Percentiles rank a stretch among this genome's conserved stretches.
phyloP scores from a whole-genome alignment of 2,797 vertebrate genomes.

The Macropus fuliginosus region DNA sequence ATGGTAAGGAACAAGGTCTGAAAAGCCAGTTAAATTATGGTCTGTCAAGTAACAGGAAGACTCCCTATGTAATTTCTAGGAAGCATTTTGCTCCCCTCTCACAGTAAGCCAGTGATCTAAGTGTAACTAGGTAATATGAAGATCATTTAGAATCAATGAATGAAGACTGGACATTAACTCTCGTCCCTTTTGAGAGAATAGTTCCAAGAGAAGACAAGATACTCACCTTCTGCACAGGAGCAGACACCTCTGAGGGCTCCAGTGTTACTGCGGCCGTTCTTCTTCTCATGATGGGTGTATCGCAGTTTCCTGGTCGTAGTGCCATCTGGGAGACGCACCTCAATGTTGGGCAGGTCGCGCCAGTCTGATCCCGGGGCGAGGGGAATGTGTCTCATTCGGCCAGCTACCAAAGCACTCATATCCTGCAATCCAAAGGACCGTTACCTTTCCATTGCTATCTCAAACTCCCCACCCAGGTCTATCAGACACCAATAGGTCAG shows the following conservation, averaged over 20 bases:
- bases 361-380: slow-evolving; percentile 96
- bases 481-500: background rate
- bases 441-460: background rate
- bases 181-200: rapidly evolving
- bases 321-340: slow-evolving; percentile 93
- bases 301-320: slow-evolving; percentile 93
- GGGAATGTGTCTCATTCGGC: slow-evolving; percentile 96
- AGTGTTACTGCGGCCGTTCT: slow-evolving; percentile 91
- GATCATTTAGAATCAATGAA: background rate
- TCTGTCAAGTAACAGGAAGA: background rate
- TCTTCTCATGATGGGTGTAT: slow-evolving; percentile 92
- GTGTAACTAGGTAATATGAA: background rate
- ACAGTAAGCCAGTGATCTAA: background rate
- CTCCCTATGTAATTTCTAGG: background rate
- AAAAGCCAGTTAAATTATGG: background rate
- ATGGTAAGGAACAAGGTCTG: background rate
- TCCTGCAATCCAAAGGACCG: slow-evolving; percentile 85
- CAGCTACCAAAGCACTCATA: slow-evolving; percentile 97
- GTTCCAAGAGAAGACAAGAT: too few species aligned
- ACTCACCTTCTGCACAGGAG: slow-evolving; percentile 92
- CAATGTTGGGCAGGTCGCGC: slow-evolving; percentile 97
- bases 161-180: background rate
- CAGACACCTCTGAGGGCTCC: slow-evolving; percentile 94
- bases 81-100: background rate
- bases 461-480: background rate